phyloP scores from a whole-genome alignment of 1,140 invertebrate genomes.

The Muscidifurax raptorellus region DNA sequence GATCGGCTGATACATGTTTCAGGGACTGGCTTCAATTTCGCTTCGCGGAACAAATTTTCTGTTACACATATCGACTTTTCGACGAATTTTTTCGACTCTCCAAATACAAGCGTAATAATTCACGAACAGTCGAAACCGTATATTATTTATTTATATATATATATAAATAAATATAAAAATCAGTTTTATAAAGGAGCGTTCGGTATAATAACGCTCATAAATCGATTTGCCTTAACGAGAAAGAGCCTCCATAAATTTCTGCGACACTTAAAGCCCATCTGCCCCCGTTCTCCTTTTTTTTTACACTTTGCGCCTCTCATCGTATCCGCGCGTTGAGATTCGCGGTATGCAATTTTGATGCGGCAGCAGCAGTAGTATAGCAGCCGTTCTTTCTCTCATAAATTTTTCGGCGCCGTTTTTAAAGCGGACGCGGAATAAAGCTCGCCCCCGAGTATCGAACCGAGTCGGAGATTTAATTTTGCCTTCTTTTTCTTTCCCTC shows the following conservation, averaged over 20 bases:
- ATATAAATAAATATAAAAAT: background rate
- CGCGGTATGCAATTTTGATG: constrained; percentile 51
- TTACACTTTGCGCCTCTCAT: background rate
- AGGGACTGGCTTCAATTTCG: background rate
- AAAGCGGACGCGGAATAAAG: constrained; percentile 33
- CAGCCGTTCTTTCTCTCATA: constrained; percentile 40
- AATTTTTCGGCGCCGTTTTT: constrained; percentile 41
- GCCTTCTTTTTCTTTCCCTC: background rate
- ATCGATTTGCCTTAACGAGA: constrained; percentile 43
- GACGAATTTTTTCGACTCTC: too few species aligned
- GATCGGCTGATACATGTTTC: background rate
- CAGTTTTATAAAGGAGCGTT: background rate
- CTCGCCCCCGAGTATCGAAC: constrained; percentile 21
- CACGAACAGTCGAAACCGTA: too few species aligned
- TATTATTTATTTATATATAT: too few species aligned
- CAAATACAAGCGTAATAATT: too few species aligned
- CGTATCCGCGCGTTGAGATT: constrained; percentile 32
- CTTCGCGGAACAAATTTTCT: background rate
- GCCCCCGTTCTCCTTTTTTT: constrained; percentile 22
- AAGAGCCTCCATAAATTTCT: constrained; percentile 43
- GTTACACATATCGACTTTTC: too few species aligned
- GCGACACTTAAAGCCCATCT: constrained; percentile 45
- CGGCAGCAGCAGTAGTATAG: background rate
- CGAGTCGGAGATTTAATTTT: constrained; percentile 39
- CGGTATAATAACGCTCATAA: constrained; percentile 35